Evolutionary conservation across 2,888 invertebrate genomes (phyloP).

Genomic region (Sinodicranocentrus sp.): DNA sequence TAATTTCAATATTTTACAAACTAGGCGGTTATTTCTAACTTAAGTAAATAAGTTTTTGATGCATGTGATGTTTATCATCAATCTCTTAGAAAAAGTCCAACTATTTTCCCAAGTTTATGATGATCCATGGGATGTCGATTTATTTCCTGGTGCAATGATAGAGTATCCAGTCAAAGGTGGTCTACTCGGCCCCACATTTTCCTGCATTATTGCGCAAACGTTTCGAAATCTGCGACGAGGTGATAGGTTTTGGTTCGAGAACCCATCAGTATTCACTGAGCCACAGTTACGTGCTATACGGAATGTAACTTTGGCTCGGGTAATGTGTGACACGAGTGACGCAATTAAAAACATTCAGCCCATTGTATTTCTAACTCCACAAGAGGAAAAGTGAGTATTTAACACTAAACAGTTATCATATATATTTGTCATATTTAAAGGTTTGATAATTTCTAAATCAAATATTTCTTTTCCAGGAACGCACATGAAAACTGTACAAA

Average conservation of each 20-base stretch:
- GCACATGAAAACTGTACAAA: constrained; percentile 70
- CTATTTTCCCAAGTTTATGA: constrained; percentile 71
- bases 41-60: too few species aligned
- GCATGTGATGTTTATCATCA: too few species aligned
- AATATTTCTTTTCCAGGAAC: constrained; percentile 72
- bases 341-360: constrained; percentile 85
- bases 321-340: constrained; percentile 85
- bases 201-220: constrained; percentile 81
- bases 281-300: constrained; percentile 87
- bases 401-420: constrained; percentile 8
- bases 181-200: constrained; percentile 79
- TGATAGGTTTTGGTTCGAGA: constrained; percentile 81
- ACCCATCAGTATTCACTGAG: constrained; percentile 82
- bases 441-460: too few species aligned
- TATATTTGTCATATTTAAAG: too few species aligned
- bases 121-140: constrained; percentile 77
- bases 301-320: constrained; percentile 85
- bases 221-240: constrained; percentile 79
- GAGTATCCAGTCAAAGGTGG: constrained; percentile 78
- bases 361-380: constrained; percentile 84
- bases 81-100: constrained; percentile 72
- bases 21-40: not conserved
- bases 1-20: not conserved
- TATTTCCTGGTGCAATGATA: constrained; percentile 79
- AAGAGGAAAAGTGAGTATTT: constrained; percentile 78